These are phyloP conservation scores for Drosophila busckii DNA, from an alignment of 1,140 invertebrate genomes.

Conservation along the genomic window DNA sequence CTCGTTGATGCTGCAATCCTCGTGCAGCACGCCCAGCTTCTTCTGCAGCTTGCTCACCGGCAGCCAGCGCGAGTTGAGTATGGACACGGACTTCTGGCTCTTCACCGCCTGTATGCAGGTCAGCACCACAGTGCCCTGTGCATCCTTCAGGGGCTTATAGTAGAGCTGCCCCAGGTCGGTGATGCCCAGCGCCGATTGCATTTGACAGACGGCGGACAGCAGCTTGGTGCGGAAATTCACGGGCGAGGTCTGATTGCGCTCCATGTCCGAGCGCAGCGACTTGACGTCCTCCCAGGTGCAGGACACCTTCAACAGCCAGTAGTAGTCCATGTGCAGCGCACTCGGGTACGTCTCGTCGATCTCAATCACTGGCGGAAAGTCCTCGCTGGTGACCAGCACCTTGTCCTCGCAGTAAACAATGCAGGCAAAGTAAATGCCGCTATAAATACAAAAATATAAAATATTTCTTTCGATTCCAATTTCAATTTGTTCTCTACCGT, in stretches of 20 bases:
- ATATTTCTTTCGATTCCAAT: not conserved
- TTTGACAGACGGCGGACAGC: conserved; percentile 92
- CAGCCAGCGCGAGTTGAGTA: conserved; percentile 93
- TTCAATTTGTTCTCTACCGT: conserved; percentile 80
- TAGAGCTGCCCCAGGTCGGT: conserved; percentile 96
- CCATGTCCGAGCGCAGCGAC: conserved; percentile 92
- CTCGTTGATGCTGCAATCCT: conserved; percentile 89
- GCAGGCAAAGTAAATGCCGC: conserved; percentile 93
- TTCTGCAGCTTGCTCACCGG: conserved; percentile 88
- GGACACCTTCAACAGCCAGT: conserved; percentile 98
- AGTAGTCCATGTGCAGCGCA: conserved; percentile 94
- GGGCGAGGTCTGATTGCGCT: conserved; percentile 93
- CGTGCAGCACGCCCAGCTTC: conserved; percentile 80
- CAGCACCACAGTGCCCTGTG: conserved; percentile 93
- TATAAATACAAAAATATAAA: conserved; percentile 62
- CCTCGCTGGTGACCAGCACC: conserved; percentile 96
- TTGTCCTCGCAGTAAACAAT: conserved; percentile 96
- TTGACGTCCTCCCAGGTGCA: conserved; percentile 98
- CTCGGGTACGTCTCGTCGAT: conserved; percentile 97
- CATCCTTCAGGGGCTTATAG: conserved; percentile 92
- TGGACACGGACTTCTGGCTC: conserved; percentile 90
- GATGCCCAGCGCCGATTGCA: conserved; percentile 91
- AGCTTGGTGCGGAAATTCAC: conserved; percentile 95
- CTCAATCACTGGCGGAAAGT: conserved; percentile 96
- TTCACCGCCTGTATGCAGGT: conserved; percentile 91